These are phyloP conservation scores for Plumapathes pennacea DNA, from an alignment of 92 coral and sea anemone genomes.

Conservation along the genomic window DNA sequence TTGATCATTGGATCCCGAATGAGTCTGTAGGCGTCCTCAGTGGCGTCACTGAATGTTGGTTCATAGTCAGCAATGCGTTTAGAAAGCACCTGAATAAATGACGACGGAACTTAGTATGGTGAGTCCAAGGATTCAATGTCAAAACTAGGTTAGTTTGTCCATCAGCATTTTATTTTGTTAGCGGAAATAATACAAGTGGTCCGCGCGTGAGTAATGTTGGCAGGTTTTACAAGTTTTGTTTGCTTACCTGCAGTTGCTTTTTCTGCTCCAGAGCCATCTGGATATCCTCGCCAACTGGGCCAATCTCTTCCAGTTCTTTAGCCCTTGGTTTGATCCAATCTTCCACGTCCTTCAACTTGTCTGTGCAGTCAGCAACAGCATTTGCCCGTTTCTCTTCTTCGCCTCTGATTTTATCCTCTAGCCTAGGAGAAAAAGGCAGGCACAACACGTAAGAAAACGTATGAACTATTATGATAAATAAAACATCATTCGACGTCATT, in stretches of 20 bases:
- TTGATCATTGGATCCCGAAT: conserved; percentile 61
- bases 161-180: too few species aligned
- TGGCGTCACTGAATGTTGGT: conserved; percentile 52
- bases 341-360: conserved; percentile 64
- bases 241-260: conserved; percentile 70
- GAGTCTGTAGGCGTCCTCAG: conserved; percentile 55
- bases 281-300: conserved; percentile 66
- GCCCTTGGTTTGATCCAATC: conserved; percentile 82
- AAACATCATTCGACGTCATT: too few species aligned
- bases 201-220: too few species aligned
- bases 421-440: conserved; percentile 8
- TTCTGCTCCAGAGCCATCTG: conserved; percentile 51
- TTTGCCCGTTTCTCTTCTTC: conserved; percentile 62
- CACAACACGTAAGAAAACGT: not conserved
- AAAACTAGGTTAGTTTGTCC: too few species aligned
- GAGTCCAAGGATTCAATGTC: too few species aligned
- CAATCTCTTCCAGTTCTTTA: conserved; percentile 64
- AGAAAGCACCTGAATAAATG: conserved; percentile 73
- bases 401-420: conserved; percentile 47
- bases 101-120: too few species aligned
- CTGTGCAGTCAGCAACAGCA: conserved; percentile 67
- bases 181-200: too few species aligned
- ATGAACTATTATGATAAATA: too few species aligned
- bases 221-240: too few species aligned
- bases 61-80: conserved; percentile 65